These are phyloP conservation scores for Drosophila novamexicana DNA, from an alignment of 1,140 invertebrate genomes.

Conservation along the genomic window DNA sequence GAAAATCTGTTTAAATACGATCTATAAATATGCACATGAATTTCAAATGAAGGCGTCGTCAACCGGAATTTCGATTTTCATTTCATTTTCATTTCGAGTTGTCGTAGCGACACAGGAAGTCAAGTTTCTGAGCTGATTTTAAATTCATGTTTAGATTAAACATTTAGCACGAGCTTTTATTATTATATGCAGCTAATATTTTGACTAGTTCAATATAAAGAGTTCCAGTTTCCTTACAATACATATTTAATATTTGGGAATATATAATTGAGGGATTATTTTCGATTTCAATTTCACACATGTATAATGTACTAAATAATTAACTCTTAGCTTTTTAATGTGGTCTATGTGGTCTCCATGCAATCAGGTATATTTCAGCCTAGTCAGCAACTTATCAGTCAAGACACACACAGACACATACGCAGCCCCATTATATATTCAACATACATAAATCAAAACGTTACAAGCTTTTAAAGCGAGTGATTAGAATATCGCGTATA, in stretches of 20 bases:
- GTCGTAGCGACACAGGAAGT: conserved; percentile 34
- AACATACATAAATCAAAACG: conserved; percentile 36
- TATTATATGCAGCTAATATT: background rate
- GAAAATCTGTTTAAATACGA: conserved; percentile 56
- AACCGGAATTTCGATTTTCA: background rate
- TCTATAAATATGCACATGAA: conserved; percentile 49
- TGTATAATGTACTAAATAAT: no score
- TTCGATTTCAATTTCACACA: no score
- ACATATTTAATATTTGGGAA: no score
- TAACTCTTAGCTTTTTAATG: background rate
- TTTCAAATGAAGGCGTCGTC: conserved; percentile 25
- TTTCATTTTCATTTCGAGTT: conserved; percentile 1
- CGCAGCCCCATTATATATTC: conserved; percentile 1
- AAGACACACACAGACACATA: background rate
- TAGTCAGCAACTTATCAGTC: conserved; percentile 24
- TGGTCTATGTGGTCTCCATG: no score
- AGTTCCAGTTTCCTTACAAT: no score
- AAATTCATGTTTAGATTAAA: conserved; percentile 3
- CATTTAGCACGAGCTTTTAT: conserved; percentile 3
- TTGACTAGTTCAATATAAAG: no score
- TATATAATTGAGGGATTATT: no score
- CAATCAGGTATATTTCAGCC: no score
- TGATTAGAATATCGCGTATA: conserved; percentile 37
- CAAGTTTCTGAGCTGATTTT: conserved; percentile 6
- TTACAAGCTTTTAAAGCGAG: conserved; percentile 11